Conservation (phyloP, 2,113 vertebrate genomes). For the Odocoileus virginianus region DNA sequence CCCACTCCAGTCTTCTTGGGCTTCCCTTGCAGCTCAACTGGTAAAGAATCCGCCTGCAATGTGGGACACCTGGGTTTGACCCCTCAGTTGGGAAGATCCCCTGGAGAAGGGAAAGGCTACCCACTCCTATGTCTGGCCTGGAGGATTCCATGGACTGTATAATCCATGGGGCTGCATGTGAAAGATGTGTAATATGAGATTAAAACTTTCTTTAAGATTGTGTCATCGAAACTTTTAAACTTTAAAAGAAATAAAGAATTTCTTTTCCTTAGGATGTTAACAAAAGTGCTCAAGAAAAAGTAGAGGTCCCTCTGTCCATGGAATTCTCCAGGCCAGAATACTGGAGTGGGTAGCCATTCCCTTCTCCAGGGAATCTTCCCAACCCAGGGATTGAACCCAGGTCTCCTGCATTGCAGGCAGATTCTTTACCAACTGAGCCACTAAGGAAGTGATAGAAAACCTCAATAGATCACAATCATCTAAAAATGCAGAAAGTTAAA, state of each 20-base stretch:
- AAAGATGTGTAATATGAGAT: background rate
- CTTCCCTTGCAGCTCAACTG: background rate
- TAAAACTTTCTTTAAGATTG: background rate
- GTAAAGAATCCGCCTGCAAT: rapidly evolving
- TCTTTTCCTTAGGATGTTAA: background rate
- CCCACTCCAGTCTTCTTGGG: background rate
- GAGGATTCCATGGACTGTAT: background rate
- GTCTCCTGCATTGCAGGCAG: background rate
- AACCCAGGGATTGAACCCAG: background rate
- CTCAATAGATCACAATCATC: background rate
- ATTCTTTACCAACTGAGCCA: background rate
- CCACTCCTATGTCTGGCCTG: background rate
- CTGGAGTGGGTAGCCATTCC: background rate
- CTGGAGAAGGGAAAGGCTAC: background rate
- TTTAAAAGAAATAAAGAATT: background rate
- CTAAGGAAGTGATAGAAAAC: background rate
- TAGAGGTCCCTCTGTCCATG: background rate
- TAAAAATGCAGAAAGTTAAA: background rate
- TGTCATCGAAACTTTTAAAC: background rate
- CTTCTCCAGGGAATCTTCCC: background rate
- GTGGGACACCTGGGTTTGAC: rapidly evolving
- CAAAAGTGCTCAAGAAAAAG: background rate
- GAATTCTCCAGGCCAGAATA: background rate
- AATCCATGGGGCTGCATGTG: rapidly evolving
- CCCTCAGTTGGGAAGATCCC: background rate